Percentiles rank a stretch among this genome's conserved stretches.
Evolutionary conservation across 2,888 invertebrate species (phyloP).

Genomic region (Patella pellucida): DNA sequence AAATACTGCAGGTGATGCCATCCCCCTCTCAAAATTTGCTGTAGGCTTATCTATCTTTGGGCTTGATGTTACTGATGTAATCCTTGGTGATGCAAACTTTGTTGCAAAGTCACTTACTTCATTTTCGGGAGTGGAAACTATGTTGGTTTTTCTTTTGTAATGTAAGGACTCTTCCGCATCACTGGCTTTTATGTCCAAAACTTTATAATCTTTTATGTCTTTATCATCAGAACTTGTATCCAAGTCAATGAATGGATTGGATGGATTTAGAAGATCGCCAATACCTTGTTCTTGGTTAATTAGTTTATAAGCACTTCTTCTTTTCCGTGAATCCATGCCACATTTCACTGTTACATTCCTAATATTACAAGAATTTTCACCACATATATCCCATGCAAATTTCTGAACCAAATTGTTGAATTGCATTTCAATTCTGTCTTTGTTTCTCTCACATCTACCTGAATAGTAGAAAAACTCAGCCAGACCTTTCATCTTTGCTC

Average conservation of each 20-base stretch:
- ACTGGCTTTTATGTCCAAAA: neutral
- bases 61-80: neutral
- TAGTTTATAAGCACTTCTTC: conserved; percentile 14
- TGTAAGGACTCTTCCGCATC: neutral
- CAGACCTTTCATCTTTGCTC: conserved; percentile 29
- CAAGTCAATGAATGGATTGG: neutral
- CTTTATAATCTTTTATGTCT: neutral
- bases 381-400: conserved; percentile 30
- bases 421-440: conserved; percentile 24
- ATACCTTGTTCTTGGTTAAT: too few relatives aligned
- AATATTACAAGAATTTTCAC: conserved; percentile 24
- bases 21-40: neutral
- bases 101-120: neutral
- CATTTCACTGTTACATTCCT: conserved; percentile 33
- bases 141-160: neutral
- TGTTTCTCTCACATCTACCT: conserved; percentile 29
- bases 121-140: neutral
- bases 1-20: neutral
- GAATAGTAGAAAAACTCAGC: conserved; percentile 35
- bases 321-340: conserved; percentile 26
- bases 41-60: neutral
- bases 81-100: neutral
- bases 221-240: neutral
- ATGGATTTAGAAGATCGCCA: neutral
- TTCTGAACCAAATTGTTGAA: conserved; percentile 25